Base-by-base conservation (phyloP, 2,888 invertebrate genomes). In the Villa cingulata region DNA sequence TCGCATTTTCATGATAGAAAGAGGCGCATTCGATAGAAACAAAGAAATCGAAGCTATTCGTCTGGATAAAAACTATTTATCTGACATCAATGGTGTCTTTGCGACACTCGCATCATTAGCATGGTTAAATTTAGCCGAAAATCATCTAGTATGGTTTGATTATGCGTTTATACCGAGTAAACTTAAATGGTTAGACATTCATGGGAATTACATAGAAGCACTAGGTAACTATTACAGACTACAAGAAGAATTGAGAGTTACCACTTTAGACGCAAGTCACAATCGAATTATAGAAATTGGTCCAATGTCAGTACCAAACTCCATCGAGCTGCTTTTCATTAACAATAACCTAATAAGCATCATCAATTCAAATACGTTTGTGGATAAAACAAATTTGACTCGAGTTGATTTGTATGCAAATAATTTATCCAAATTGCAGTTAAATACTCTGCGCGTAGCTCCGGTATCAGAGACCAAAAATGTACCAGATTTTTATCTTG, bases 91-190 rank as follows among this genome's bases (percentile, higher is more conserved):
- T 69, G 89, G 89, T 16, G 85, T 89, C 51, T 87, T 91, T 63
- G 82, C 88, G 34, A 83, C 87, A 49, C 73, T 92, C 27, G 80
- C 84, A n/a, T 85, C 83, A 55, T 73, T 92, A 51, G 71, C 88
- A 61, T 85, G 90, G 83, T 72, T 92, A 50, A 91, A 91, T 70
- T 74, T 91, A 45, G 89, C 89, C 37, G 87, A 88, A 72, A 91
- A 91, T 73, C 87, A 87, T 72, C 73, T 92, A 61, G 84, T 86
- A 57, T 88, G 88, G 87, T 91, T 92, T 70, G 91, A 91, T 69
- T 91, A 88, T 65, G 89, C 90, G 46, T 87, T 91, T 66, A 83
- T 91, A 60, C 91, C 91, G 23, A 83, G 81, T 55, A 88, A 86
- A 68, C 72, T 92, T 48, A 86, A 87, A 70, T 89, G 88, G 87